Evolutionary conservation across 2,797 vertebrate genomes (phyloP), one percentile per base, ranked within the genome.

Genomic region (Mionectes olivaceus): DNA sequence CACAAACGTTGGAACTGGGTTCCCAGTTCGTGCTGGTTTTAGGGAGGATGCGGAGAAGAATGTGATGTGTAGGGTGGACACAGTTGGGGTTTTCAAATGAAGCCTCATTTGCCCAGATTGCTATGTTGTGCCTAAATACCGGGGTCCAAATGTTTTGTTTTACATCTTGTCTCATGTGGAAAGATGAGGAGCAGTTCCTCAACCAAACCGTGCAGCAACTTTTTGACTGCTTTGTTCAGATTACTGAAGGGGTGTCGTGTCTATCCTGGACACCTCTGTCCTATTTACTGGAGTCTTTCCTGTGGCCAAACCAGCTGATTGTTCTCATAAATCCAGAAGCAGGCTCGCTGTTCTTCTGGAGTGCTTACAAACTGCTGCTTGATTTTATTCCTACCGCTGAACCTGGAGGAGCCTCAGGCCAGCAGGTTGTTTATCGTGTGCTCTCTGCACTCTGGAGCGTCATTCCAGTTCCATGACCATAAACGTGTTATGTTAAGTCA

Each of bases 51-150:
- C 5, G 25, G 50, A 18, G 49, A 61, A 32, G 21, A 21, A 13
- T 65, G 75, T 77, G 32, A 35, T 13, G 5, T 19, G 30, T 57
- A 21, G 16, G 16, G 23, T 21, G 12, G 27, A 23, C 1, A 1
- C 30, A 10, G 3, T 2, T 1, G 1, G 16, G n/a, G 5, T 2
- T n/a, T 76, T 76, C 24, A 43, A 11, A 33, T 1, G 2, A 55
- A 87, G 11, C 37, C 30, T 7, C 2, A 0, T 43, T 78, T 78
- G 32, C 50, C 59, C 24, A 5, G 11, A 25, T 71, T 30, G 5
- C 37, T 33, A 19, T 27, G 6, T 41, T 64, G 24, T 9, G 35
- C 33, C 28, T 60, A 3, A 47, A n/a, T 44, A 18, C 5, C 2
- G 28, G 17, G 17, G 4, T 41, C 14, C 11, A 24, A 24, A 19